Conservation (phyloP, 2,113 vertebrate species). For the Cepphus grylle region DNA sequence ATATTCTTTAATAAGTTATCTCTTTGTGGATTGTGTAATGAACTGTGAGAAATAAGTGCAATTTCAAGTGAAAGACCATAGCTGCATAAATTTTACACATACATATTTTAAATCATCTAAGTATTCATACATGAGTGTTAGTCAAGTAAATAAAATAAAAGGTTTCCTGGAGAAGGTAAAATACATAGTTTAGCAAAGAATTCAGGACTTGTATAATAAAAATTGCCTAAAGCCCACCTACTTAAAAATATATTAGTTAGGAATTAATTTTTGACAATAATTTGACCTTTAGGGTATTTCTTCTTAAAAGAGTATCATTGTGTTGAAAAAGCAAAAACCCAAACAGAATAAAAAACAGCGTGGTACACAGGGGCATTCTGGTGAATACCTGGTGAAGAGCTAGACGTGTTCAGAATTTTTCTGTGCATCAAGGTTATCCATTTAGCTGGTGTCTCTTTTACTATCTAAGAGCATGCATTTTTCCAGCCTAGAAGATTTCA, state of each 20-base stretch:
- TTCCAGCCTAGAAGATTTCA: slow-evolving; percentile 63
- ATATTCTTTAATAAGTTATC: neutral
- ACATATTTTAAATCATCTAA: neutral
- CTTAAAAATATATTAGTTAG: slow-evolving; percentile 9
- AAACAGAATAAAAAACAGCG: slow-evolving; percentile 25
- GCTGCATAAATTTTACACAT: neutral
- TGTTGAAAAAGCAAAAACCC: slow-evolving; percentile 48
- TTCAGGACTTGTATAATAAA: neutral
- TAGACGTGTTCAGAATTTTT: slow-evolving; percentile 55
- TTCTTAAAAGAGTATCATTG: neutral
- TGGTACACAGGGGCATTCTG: neutral
- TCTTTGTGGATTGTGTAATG: neutral
- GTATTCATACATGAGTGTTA: neutral
- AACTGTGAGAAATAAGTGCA: neutral
- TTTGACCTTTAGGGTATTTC: neutral
- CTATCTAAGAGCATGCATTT: slow-evolving; percentile 59
- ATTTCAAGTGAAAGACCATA: neutral
- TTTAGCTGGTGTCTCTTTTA: slow-evolving; percentile 53
- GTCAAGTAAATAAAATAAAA: neutral
- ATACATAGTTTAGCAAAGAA: neutral
- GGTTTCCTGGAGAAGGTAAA: neutral
- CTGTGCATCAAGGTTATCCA: slow-evolving; percentile 17
- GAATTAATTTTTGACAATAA: slow-evolving; percentile 6
- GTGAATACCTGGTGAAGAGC: slow-evolving; percentile 38
- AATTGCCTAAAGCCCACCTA: neutral